Percentiles rank a stretch among this genome's conserved stretches.
These are phyloP conservation scores for Homarus gammarus DNA, from an alignment of 2,888 invertebrate genomes.

Conservation along the genomic window DNA sequence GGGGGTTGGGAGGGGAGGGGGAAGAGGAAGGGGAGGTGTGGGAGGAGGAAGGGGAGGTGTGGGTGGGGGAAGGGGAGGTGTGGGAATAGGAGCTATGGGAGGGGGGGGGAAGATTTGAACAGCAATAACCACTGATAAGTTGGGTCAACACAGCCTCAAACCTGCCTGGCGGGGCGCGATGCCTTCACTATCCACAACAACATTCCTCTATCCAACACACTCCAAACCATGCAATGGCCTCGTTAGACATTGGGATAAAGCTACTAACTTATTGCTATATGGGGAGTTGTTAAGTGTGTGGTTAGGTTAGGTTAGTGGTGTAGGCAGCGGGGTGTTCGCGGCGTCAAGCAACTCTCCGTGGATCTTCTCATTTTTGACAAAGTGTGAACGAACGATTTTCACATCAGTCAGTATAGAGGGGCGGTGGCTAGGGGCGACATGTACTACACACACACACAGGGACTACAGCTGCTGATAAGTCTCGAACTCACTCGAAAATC, in stretches of 20 bases:
- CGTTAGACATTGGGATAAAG: too few species aligned
- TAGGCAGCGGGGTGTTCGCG: not conserved
- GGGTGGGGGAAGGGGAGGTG: not conserved
- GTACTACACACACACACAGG: too few species aligned
- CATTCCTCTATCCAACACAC: too few species aligned
- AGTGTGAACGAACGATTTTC: conserved; percentile 17
- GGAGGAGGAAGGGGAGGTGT: not conserved
- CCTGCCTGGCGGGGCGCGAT: not conserved
- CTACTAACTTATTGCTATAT: too few species aligned
- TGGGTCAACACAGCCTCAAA: not conserved
- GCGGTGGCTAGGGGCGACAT: not conserved
- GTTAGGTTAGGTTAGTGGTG: too few species aligned
- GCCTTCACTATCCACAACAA: too few species aligned
- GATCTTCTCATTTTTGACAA: not conserved
- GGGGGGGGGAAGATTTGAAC: not conserved
- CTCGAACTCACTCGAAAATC: too few species aligned
- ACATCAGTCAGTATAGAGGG: conserved; percentile 21
- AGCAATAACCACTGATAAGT: not conserved
- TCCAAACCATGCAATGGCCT: too few species aligned
- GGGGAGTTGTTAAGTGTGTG: too few species aligned
- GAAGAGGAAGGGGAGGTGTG: not conserved
- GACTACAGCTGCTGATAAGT: too few species aligned
- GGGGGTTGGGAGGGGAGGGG: too few species aligned
- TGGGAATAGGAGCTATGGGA: not conserved
- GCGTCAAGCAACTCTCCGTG: not conserved